These are phyloP conservation scores for Dione juno DNA, from an alignment of 2,888 invertebrate genomes.

Conservation along the genomic window DNA sequence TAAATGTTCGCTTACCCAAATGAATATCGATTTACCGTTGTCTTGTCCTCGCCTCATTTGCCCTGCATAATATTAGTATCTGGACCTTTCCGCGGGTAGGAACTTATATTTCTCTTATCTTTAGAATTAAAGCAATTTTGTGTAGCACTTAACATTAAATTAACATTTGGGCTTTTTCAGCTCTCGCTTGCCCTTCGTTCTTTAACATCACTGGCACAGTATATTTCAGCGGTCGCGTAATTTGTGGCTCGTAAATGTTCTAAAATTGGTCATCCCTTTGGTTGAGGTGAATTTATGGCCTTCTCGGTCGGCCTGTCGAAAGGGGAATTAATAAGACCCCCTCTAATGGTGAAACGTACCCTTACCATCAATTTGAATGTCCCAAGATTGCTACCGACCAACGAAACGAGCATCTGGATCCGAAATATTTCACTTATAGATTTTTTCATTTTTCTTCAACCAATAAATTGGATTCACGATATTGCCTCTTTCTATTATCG, in stretches of 20 bases:
- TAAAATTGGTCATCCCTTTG: conserved; percentile 84
- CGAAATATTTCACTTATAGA: conserved; percentile 65
- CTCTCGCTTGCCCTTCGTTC: conserved; percentile 66
- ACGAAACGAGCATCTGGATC: conserved; percentile 71
- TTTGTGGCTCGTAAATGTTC: conserved; percentile 84
- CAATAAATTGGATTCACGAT: conserved; percentile 69
- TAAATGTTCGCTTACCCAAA: conserved; percentile 74
- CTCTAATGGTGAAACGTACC: conserved; percentile 83
- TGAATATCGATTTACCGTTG: conserved; percentile 74
- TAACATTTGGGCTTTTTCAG: conserved; percentile 82
- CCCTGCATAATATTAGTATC: conserved; percentile 80
- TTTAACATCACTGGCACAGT: conserved; percentile 72
- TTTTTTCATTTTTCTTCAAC: conserved; percentile 47
- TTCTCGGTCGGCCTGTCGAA: conserved; percentile 82
- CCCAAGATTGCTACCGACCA: conserved; percentile 76
- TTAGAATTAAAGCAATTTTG: conserved; percentile 76
- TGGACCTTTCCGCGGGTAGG: conserved; percentile 69
- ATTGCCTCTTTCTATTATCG: conserved; percentile 64
- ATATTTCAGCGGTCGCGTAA: conserved; percentile 83
- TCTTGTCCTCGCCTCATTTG: conserved; percentile 69
- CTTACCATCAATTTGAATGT: conserved; percentile 83
- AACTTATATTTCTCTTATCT: conserved; percentile 74
- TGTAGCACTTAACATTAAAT: conserved; percentile 80
- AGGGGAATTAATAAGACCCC: conserved; percentile 84
- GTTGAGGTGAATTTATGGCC: conserved; percentile 83